Evolutionary conservation across 2,113 vertebrate species (phyloP), one percentile per base, ranked within the genome.

Genomic region (Pogonocichla stellata): DNA sequence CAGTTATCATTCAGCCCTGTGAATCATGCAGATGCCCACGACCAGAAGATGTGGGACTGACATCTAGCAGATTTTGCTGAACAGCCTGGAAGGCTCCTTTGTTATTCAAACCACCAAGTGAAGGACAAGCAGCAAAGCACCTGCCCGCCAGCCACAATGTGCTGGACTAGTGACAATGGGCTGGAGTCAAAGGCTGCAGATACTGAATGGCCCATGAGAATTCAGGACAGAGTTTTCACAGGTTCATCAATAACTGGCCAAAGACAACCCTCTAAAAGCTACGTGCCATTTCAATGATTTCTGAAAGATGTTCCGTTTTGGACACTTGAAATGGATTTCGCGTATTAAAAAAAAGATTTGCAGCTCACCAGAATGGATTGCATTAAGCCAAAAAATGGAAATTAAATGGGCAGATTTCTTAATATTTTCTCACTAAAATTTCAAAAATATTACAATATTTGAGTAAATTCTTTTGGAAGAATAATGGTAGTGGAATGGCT

Each of bases 121-220:
- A 91, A 95, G 95, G 93, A 94, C 43, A 11, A 70, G 64, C 60
- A 93, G 45, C 31, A 85, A 56, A 57, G 43, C 82, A 90, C 62
- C 78, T 48, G 22, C 94, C 88, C 88, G 88, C 16, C 67, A 72
- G 45, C 78, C 67, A 42, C 70, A 79, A 25, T 51, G 56, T 51
- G 14, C 78, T 47, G 86, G 38, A 2, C 73, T 31, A 92, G 67
- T 2, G 65, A 92, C 89, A 79, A 56, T 69, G 71, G 56, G 11
- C 56, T 90, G 58, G 2, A 89, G 61, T 91, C 70, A 96, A 86
- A 89, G 80, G 62, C 86, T 85, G 36, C 47, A 66, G 50, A 73
- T n/a, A 23, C 70, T 88, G 38, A 93, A 91, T 42, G 47, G 29
- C 17, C 47, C 4, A 0, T 87, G 54, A 53, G 61, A 88, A 90